phyloP scores from a whole-genome alignment of 2,113 vertebrate species.

The Bothrops jararaca region DNA sequence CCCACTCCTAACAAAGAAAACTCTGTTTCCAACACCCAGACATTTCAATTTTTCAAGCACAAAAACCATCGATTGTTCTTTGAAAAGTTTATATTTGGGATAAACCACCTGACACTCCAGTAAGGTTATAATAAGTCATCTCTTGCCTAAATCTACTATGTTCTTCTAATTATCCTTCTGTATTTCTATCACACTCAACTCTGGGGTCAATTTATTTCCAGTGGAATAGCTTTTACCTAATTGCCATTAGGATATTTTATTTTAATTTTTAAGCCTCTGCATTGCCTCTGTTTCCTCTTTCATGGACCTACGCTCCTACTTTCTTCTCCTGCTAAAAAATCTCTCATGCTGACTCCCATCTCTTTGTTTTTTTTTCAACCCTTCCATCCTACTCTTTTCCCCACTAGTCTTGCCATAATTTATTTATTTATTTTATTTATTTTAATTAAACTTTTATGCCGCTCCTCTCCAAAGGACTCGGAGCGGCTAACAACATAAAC shows the following conservation, averaged over 20 bases:
- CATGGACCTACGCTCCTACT: background rate
- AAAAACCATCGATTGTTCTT: background rate
- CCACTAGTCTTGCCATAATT: background rate
- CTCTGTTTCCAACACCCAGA: background rate
- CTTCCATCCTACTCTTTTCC: too few relatives aligned
- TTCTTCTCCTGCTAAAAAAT: background rate
- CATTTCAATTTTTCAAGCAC: background rate
- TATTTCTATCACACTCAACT: background rate
- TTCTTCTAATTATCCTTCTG: background rate
- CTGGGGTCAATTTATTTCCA: background rate
- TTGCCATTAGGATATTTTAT: background rate
- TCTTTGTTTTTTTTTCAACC: background rate
- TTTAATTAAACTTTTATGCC: too few relatives aligned
- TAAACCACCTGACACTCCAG: background rate
- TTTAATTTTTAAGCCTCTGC: background rate
- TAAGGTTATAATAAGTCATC: background rate
- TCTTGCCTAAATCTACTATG: background rate
- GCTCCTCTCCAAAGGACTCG: too few relatives aligned
- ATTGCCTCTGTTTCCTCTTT: background rate
- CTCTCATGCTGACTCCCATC: background rate
- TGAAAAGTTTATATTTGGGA: background rate
- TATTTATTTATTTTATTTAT: too few relatives aligned
- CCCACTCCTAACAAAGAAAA: background rate
- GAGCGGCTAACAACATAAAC: too few relatives aligned
- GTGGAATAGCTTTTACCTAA: background rate